Evolutionary conservation across 2,888 invertebrate species (phyloP).

Genomic region (Oxyteleia sp.): DNA sequence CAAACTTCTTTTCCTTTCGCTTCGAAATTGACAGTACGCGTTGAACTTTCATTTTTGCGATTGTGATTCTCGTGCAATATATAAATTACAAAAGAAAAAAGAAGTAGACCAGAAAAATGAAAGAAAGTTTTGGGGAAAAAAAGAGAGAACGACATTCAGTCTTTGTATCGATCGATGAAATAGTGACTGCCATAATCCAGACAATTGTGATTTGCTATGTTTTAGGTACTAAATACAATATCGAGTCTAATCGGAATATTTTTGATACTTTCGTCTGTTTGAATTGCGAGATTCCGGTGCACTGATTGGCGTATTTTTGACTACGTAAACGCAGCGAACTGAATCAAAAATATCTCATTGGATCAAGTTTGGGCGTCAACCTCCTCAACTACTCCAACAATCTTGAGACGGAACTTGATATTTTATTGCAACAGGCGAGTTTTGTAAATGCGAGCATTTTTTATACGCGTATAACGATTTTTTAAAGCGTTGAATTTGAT

Average conservation of each 20-base stretch:
- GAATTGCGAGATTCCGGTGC: too few relatives aligned
- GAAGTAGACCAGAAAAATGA: too few relatives aligned
- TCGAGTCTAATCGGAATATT: conserved; percentile 31
- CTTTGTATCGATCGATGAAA: background rate
- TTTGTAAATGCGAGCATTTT: conserved; percentile 34
- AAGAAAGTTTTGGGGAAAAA: background rate
- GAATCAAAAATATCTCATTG: conserved; percentile 33
- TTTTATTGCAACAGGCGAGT: conserved; percentile 51
- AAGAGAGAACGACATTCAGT: too few relatives aligned
- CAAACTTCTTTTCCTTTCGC: conserved; percentile 29
- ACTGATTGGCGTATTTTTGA: background rate
- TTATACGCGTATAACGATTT: conserved; percentile 35
- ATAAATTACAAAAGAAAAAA: background rate
- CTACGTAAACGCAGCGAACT: background rate
- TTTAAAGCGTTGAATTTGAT: conserved; percentile 22
- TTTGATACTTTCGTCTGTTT: conserved; percentile 23
- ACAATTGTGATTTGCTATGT: conserved; percentile 50
- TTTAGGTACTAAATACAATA: too few relatives aligned
- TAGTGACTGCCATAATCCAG: conserved; percentile 56
- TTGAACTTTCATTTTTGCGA: conserved; percentile 32
- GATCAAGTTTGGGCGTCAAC: conserved; percentile 51
- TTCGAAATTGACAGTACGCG: conserved; percentile 24
- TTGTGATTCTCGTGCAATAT: conserved; percentile 63
- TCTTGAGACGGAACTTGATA: conserved; percentile 66
- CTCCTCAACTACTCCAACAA: conserved; percentile 62